Conservation (phyloP, 2,797 vertebrate genomes). For the Smutsia gigantea region DNA sequence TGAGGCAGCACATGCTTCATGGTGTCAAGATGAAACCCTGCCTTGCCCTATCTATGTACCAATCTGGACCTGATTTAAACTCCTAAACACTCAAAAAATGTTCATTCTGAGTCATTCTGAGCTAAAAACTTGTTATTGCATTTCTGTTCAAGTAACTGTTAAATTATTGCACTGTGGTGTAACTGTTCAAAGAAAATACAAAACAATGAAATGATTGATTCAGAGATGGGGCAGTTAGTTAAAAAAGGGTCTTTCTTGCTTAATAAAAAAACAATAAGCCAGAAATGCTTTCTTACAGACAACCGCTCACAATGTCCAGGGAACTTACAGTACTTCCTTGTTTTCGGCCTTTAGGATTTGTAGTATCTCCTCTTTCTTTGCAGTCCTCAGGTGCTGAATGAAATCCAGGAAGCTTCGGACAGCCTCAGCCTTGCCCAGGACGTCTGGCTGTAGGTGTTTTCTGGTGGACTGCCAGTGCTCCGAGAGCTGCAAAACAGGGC, state of each 20-base stretch:
- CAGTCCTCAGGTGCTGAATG: slow-evolving; percentile 92
- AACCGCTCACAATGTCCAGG: background rate
- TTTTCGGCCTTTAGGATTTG: slow-evolving; percentile 92
- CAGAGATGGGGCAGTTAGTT: background rate
- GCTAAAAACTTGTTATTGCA: background rate
- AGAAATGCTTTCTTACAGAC: background rate
- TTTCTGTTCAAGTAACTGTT: background rate
- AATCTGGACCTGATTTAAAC: background rate
- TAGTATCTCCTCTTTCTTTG: slow-evolving; percentile 94
- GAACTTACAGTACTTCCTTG: slow-evolving; percentile 93
- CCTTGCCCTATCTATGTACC: background rate
- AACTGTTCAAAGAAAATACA: background rate
- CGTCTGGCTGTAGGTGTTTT: slow-evolving; percentile 91
- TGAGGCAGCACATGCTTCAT: accelerated
- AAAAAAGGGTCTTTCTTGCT: background rate
- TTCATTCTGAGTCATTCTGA: background rate
- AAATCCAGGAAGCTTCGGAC: slow-evolving; percentile 93
- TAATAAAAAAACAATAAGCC: background rate
- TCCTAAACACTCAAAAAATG: background rate
- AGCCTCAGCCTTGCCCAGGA: slow-evolving; percentile 91
- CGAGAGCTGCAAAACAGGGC: slow-evolving; percentile 89
- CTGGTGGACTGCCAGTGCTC: slow-evolving; percentile 91
- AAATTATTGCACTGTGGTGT: background rate
- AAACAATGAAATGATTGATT: background rate
- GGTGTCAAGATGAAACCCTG: background rate